Evolutionary conservation across 30 jellyfish, hydroid and myxozoan genomes (phyloP).

Genomic region (Catostylus mosaicus): DNA sequence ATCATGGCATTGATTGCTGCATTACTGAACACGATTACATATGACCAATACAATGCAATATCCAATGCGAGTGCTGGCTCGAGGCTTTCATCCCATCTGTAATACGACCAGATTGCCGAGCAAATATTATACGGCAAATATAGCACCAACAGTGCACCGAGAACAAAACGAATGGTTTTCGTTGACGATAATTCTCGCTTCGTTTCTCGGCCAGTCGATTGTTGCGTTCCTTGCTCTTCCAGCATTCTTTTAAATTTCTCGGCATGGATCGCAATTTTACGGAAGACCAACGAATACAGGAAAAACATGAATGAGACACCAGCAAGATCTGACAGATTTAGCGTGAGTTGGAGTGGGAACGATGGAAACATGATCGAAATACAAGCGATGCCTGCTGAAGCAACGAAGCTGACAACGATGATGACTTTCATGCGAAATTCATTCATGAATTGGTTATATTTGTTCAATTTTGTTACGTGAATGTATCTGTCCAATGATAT

Average conservation of each 20-base stretch:
- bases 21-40: slow-evolving; percentile 17
- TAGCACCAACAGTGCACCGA: slow-evolving; percentile 24
- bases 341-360: slow-evolving; percentile 4
- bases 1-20: slow-evolving; percentile 48
- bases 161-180: slow-evolving; percentile 41
- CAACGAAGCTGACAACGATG: slow-evolving; percentile 5
- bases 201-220: slow-evolving; percentile 8
- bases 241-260: slow-evolving; percentile 20
- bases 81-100: slow-evolving; percentile 6
- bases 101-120: slow-evolving; percentile 16
- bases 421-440: slow-evolving; percentile 38
- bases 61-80: slow-evolving; percentile 2
- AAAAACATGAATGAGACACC: slow-evolving; percentile 4
- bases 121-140: slow-evolving; percentile 41
- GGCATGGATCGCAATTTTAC: slow-evolving; percentile 27
- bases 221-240: neutral
- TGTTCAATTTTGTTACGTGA: slow-evolving; percentile 48
- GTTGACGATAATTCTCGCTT: slow-evolving; percentile 50
- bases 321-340: slow-evolving; percentile 1
- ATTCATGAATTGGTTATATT: slow-evolving; percentile 34
- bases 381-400: slow-evolving; percentile 19
- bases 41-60: neutral
- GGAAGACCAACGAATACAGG: slow-evolving; percentile 32
- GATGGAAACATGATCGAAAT: neutral
- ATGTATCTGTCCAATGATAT: slow-evolving; percentile 43